These are phyloP conservation scores for Miltochrista miniata DNA, from an alignment of 2,888 invertebrate genomes.

Conservation along the genomic window DNA sequence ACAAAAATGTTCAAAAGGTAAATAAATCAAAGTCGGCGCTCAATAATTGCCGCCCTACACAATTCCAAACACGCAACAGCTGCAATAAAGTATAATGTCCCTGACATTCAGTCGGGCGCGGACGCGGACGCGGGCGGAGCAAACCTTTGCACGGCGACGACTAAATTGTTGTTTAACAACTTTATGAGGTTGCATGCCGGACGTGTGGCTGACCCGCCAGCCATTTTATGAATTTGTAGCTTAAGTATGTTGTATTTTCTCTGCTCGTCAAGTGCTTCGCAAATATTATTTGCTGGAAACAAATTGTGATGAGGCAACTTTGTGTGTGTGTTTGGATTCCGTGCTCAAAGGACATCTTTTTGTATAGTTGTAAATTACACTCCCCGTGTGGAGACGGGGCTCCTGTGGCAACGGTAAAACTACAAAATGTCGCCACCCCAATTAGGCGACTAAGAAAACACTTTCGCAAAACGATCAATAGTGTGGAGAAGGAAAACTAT, in stretches of 20 bases:
- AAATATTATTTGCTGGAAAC: not conserved
- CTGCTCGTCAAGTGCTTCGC: not conserved
- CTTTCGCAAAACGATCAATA: too few relatives aligned
- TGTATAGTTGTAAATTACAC: too few relatives aligned
- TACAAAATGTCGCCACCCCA: too few relatives aligned
- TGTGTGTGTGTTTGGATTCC: too few relatives aligned
- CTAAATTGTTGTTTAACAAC: constrained; percentile 5
- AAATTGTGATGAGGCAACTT: too few relatives aligned
- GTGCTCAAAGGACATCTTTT: too few relatives aligned
- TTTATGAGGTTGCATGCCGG: constrained; percentile 4
- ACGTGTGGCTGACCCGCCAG: not conserved
- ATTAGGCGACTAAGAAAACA: too few relatives aligned
- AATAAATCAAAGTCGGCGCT: not conserved
- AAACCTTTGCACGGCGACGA: not conserved
- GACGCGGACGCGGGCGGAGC: not conserved
- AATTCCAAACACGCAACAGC: not conserved
- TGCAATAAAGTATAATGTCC: constrained; percentile 3
- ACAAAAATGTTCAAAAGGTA: not conserved
- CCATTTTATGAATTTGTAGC: not conserved
- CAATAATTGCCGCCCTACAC: not conserved
- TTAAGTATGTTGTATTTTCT: not conserved
- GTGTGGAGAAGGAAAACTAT: too few relatives aligned
- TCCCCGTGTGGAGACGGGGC: too few relatives aligned
- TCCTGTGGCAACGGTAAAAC: too few relatives aligned
- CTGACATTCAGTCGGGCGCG: not conserved